Evolutionary conservation across 2,797 vertebrate species (phyloP).

Genomic region (Acipenser oxyrinchus): DNA sequence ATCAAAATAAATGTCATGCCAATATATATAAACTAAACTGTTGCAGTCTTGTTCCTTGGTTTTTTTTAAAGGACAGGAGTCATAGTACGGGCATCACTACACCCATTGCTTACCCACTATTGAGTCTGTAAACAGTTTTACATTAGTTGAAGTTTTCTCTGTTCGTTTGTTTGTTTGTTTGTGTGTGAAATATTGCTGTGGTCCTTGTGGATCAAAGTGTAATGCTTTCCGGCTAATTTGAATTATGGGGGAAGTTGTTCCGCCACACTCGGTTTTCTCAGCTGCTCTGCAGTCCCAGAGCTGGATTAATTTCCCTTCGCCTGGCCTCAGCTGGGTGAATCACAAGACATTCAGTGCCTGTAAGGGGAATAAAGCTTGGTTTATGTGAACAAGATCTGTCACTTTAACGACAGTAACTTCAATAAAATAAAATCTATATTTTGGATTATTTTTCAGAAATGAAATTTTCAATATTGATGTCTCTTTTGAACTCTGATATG

Average conservation of each 20-base stretch:
- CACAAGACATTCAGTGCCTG: background rate
- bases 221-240: background rate
- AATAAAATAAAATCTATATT: no score
- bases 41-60: no score
- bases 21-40: no score
- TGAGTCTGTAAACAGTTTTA: background rate
- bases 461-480: no score
- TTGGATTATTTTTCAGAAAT: no score
- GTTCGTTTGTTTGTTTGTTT: background rate
- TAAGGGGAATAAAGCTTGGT: background rate
- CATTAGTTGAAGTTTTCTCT: background rate
- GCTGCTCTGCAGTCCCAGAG: background rate
- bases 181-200: background rate
- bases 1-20: no score
- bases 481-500: no score
- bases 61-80: no score
- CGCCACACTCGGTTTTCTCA: background rate
- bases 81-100: no score
- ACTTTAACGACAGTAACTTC: no score
- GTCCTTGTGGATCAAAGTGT: background rate
- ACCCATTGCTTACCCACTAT: background rate
- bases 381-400: background rate
- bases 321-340: background rate
- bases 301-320: background rate
- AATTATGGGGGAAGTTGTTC: no score